These are phyloP conservation scores for Columba janthina DNA, from an alignment of 2,113 vertebrate genomes.

Conservation along the genomic window DNA sequence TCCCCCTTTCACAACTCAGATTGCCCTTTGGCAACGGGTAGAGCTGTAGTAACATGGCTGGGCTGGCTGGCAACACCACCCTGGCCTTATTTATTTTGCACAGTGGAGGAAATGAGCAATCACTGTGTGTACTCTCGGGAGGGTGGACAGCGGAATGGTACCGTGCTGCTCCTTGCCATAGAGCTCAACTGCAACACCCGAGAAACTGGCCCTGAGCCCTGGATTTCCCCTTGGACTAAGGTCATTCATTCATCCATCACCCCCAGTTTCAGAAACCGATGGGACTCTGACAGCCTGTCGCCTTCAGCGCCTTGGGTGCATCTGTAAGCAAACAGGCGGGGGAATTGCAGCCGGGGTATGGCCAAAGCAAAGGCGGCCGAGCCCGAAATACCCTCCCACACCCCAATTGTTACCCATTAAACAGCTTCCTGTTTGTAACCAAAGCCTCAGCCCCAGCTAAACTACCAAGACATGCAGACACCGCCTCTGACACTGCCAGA, in stretches of 20 bases:
- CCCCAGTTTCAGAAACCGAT: not conserved
- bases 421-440: constrained; percentile 3
- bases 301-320: not conserved
- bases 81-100: not conserved
- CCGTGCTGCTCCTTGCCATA: not conserved
- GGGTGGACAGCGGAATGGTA: not conserved
- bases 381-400: constrained; percentile 17
- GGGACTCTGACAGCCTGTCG: fast-evolving
- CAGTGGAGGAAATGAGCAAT: not conserved
- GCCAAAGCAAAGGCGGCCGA: not conserved
- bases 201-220: not conserved
- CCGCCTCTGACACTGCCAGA: not conserved
- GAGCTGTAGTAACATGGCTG: not conserved
- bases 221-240: not conserved
- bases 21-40: fast-evolving
- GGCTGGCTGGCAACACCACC: not conserved
- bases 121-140: fast-evolving
- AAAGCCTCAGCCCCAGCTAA: not conserved
- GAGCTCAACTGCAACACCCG: not conserved
- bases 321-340: not conserved
- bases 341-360: not conserved
- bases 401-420: not conserved
- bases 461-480: not conserved
- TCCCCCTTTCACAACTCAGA: not conserved
- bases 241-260: not conserved